Conservation (phyloP, 2,113 vertebrate genomes). For the Menidia beryllina region DNA sequence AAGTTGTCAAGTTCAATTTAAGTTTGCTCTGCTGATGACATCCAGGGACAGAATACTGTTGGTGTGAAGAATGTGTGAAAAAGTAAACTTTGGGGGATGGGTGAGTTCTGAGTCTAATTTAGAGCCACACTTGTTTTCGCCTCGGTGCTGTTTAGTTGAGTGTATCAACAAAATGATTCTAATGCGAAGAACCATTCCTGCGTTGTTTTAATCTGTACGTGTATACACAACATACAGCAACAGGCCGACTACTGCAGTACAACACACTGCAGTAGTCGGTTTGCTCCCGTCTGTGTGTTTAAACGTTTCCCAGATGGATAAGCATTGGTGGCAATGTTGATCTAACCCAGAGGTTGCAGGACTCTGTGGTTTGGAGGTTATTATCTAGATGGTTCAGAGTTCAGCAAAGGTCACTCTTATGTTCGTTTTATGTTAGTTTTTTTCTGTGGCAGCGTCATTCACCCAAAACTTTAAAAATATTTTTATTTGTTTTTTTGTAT, state of each 20-base stretch:
- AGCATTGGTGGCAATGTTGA: slow-evolving; percentile 59
- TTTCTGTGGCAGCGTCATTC: slow-evolving; percentile 1
- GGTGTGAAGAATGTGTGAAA: background rate
- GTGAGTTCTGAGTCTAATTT: background rate
- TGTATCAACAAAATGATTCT: slow-evolving; percentile 11
- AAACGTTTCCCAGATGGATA: slow-evolving; percentile 65
- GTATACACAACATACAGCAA: slow-evolving; percentile 33
- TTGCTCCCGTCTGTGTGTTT: slow-evolving; percentile 54
- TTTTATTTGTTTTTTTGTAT: background rate
- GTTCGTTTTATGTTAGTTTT: no score
- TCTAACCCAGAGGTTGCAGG: slow-evolving; percentile 64
- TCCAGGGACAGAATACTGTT: background rate
- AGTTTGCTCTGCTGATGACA: no score
- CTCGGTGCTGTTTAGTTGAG: background rate
- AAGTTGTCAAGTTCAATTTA: no score
- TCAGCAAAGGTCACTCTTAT: slow-evolving; percentile 54
- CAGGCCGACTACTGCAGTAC: slow-evolving; percentile 36
- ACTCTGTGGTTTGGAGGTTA: slow-evolving; percentile 66
- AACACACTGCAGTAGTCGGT: slow-evolving; percentile 31
- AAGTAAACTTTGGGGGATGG: background rate
- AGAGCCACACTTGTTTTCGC: background rate
- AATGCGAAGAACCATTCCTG: background rate
- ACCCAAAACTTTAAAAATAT: background rate
- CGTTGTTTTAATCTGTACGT: no score
- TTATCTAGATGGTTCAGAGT: slow-evolving; percentile 59